Evolutionary conservation across 2,888 invertebrate genomes (phyloP).

Genomic region (Marronus borbonicus): DNA sequence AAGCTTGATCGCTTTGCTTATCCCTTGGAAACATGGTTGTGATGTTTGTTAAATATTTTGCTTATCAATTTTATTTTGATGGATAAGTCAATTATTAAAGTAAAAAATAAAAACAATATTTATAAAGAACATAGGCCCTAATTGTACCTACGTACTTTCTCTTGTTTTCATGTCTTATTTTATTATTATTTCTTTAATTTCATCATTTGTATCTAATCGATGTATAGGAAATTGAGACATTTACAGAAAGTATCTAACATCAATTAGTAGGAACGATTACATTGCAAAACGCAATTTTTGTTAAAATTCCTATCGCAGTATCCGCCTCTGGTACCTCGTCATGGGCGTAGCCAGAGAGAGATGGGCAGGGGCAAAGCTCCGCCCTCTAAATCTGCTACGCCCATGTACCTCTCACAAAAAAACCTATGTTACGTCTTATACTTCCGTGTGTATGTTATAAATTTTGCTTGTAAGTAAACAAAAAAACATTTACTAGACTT

Average conservation of each 20-base stretch:
- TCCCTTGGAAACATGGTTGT: slow-evolving; percentile 39
- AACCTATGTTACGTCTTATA: neutral
- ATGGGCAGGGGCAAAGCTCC: no score
- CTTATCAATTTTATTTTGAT: slow-evolving; percentile 10
- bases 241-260: slow-evolving; percentile 5
- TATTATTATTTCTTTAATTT: neutral
- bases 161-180: neutral
- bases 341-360: no score
- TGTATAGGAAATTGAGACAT: neutral
- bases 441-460: neutral
- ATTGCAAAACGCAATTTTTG: no score
- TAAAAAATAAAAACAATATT: neutral
- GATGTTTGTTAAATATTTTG: slow-evolving; percentile 19
- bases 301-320: no score
- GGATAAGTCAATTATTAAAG: slow-evolving; percentile 18
- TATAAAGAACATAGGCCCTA: slow-evolving; percentile 1
- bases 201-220: neutral
- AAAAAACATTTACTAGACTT: slow-evolving; percentile 51
- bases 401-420: neutral
- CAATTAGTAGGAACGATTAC: neutral
- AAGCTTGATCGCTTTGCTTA: slow-evolving; percentile 36
- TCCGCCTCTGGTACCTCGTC: no score
- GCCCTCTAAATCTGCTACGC: no score
- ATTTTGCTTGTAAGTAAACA: slow-evolving; percentile 39
- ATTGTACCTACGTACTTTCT: neutral